A percentile compares a stretch with the other conserved stretches of the same genome.
Conservation (phyloP, 2,888 invertebrate genomes). For the Poecilobothrus nobilitatus region DNA sequence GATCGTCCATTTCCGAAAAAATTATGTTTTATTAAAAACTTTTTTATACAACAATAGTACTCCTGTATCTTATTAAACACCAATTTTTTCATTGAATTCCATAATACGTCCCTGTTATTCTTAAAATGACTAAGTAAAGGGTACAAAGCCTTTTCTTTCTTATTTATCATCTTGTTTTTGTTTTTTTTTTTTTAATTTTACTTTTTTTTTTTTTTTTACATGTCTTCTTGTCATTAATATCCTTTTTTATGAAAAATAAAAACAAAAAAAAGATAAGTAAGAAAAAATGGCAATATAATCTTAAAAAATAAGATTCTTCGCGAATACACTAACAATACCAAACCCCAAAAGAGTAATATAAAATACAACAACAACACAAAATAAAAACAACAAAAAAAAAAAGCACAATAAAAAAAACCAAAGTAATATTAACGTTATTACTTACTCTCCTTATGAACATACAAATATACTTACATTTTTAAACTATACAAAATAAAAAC, state of each 20-base stretch:
- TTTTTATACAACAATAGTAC: no score
- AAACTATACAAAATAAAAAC: no score
- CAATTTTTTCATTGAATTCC: no score
- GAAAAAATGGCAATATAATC: neutral
- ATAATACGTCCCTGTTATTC: neutral
- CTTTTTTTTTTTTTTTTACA: neutral
- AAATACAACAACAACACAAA: neutral
- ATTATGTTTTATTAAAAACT: no score
- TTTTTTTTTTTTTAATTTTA: neutral
- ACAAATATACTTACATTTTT: no score
- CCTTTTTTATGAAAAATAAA: neutral
- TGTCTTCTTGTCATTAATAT: slow-evolving; percentile 6
- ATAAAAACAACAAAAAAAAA: neutral
- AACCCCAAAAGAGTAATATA: neutral
- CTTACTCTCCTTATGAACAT: neutral
- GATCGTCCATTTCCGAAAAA: no score
- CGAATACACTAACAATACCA: neutral
- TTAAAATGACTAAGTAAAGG: neutral
- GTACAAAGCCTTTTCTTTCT: neutral
- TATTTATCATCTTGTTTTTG: neutral
- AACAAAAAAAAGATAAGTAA: neutral
- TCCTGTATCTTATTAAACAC: no score
- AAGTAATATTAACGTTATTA: slow-evolving; percentile 4
- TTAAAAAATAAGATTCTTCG: neutral
- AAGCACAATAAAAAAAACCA: neutral